Base-by-base conservation (phyloP, 1,140 invertebrate genomes). In the Cydia amplana region DNA sequence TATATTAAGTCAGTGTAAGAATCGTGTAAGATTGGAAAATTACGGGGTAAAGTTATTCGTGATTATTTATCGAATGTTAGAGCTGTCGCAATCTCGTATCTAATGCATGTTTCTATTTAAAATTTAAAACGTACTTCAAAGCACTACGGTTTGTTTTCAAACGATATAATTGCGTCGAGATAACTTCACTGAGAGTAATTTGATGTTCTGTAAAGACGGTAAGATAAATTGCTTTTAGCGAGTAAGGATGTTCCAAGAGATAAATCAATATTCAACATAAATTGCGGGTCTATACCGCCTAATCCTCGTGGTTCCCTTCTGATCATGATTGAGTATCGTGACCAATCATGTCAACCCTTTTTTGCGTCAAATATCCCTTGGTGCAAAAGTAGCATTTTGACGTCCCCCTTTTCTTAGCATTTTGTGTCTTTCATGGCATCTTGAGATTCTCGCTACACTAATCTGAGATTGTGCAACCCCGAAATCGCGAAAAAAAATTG, bases 161-260 rank as follows among this genome's bases (percentile, higher is more conserved):
- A 23, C 10, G 55, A 51, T n/a, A 51, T 0, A 12, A 20, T 23
- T 60, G 20, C 7, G 55, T 23, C 55, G 55, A 60, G 20, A 23
- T 60, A 60, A 60, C 4, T 60, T 60, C 4, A 60, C 9, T 60
- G 55, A 23, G 12, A 60, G 20, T 23, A 12, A 23, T 12, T 23
- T 23, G 55, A 23, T 60, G 55, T 60, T 23, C 55, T 60, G 20
- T 60, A 60, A 60, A 12, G 55, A 60, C 20, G 55, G 55, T 60
- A 23, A 60, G 55, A 60, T 60, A 60, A 60, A 60, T 60, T 60
- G 55, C 55, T 60, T 60, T 60, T 60, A 7, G 9, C 9, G 51
- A 18, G 16, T 60, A 23, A 23, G 55, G n/a, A 18, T 28, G 28
- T 28, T 28, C 28, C 28, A 28, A 4, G 28, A 55, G 51, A 18